Conservation (phyloP, 1,140 invertebrate species). For the Phymorhynchus buccinoides region DNA sequence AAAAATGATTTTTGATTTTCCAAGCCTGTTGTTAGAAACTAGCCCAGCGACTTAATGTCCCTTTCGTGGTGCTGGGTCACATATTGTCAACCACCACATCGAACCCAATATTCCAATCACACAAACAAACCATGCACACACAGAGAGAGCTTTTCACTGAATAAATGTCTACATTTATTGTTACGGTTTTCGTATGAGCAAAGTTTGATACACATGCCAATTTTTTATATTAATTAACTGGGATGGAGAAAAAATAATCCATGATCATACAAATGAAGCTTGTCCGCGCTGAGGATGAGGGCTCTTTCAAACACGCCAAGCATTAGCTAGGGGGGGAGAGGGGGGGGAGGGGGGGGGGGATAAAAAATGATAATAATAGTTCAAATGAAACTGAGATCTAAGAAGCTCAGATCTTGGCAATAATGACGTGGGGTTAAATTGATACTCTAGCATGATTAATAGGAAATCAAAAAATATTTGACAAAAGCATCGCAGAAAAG, state of each 20-base stretch:
- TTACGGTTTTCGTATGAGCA: slow-evolving; percentile 38
- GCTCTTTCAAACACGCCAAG: too few relatives aligned
- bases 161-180: slow-evolving; percentile 43
- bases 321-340: too few relatives aligned
- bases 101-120: too few relatives aligned
- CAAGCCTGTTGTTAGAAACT: too few relatives aligned
- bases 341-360: too few relatives aligned
- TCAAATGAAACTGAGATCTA: neutral
- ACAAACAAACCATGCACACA: neutral
- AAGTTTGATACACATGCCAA: slow-evolving; percentile 40
- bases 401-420: neutral
- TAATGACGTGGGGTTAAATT: too few relatives aligned
- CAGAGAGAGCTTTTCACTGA: slow-evolving; percentile 22
- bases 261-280: too few relatives aligned
- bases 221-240: neutral
- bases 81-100: too few relatives aligned
- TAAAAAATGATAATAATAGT: neutral
- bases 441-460: neutral
- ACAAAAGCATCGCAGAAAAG: neutral
- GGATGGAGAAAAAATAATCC: neutral
- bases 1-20: too few relatives aligned
- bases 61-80: too few relatives aligned
- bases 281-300: too few relatives aligned
- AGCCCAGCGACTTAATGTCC: too few relatives aligned
- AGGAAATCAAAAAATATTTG: neutral